Evolutionary conservation across 2,888 invertebrate genomes (phyloP).

Genomic region (Ischnura elegans): DNA sequence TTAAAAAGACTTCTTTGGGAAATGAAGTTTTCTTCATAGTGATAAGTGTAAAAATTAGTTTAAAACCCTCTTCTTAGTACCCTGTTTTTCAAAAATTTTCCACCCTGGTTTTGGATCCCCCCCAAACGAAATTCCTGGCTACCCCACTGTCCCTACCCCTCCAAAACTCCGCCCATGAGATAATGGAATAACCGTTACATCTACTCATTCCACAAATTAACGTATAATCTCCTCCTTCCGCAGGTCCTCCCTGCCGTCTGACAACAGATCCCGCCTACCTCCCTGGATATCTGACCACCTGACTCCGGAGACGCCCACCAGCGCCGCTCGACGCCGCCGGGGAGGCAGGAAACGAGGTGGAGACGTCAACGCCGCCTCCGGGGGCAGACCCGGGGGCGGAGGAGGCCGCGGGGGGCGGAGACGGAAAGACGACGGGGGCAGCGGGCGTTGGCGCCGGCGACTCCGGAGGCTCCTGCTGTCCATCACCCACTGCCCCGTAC

Average conservation of each 20-base stretch:
- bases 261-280: neutral
- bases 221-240: neutral
- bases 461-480: constrained; percentile 29
- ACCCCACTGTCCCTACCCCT: no score
- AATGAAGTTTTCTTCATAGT: no score
- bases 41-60: no score
- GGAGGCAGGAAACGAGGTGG: constrained; percentile 15
- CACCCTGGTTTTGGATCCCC: no score
- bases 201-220: neutral
- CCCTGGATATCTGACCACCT: constrained; percentile 49
- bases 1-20: no score
- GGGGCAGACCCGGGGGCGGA: neutral
- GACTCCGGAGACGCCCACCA: neutral
- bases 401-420: neutral
- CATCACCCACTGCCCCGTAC: constrained; percentile 43
- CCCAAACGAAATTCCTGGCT: no score
- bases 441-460: neutral
- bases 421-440: neutral
- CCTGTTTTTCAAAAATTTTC: no score
- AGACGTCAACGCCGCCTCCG: no score
- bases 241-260: neutral
- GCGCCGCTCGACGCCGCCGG: neutral
- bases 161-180: neutral
- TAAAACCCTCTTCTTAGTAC: no score
- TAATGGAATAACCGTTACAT: no score